phyloP scores from a whole-genome alignment of 2,888 invertebrate species.

The Drosophila robusta region DNA sequence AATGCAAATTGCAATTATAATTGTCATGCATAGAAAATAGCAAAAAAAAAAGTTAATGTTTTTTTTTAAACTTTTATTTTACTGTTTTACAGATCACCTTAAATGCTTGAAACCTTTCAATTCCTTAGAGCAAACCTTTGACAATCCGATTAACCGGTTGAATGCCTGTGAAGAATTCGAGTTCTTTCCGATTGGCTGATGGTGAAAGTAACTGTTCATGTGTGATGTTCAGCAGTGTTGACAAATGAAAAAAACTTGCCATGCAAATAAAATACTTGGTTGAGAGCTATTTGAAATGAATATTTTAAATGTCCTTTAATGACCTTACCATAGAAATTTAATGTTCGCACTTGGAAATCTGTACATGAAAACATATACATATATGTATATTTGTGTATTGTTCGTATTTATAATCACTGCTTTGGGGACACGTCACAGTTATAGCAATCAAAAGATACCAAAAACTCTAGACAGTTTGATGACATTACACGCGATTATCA shows the following conservation, averaged over 20 bases:
- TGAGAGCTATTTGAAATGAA: neutral
- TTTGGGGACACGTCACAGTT: neutral
- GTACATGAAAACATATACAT: neutral
- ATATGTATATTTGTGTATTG: neutral
- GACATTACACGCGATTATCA: constrained; percentile 27
- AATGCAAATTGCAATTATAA: constrained; percentile 1
- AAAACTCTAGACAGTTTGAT: constrained; percentile 13
- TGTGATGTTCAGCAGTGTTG: neutral
- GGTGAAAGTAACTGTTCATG: too few species aligned
- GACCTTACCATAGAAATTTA: neutral
- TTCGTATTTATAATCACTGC: neutral
- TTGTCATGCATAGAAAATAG: neutral
- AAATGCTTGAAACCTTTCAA: neutral
- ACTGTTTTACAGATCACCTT: neutral
- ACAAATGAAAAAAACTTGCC: neutral
- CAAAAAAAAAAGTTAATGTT: neutral
- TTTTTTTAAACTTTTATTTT: neutral
- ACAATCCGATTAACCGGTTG: constrained; percentile 2
- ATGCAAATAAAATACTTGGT: too few species aligned
- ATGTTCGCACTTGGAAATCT: neutral
- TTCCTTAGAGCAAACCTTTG: neutral
- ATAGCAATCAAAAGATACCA: constrained; percentile 1
- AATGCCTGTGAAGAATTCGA: neutral
- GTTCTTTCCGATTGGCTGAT: too few species aligned
- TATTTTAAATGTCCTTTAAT: neutral